Evolutionary conservation across 2,888 invertebrate genomes (phyloP), one percentile per base, ranked within the genome.

Genomic region (Mamestra brassicae): DNA sequence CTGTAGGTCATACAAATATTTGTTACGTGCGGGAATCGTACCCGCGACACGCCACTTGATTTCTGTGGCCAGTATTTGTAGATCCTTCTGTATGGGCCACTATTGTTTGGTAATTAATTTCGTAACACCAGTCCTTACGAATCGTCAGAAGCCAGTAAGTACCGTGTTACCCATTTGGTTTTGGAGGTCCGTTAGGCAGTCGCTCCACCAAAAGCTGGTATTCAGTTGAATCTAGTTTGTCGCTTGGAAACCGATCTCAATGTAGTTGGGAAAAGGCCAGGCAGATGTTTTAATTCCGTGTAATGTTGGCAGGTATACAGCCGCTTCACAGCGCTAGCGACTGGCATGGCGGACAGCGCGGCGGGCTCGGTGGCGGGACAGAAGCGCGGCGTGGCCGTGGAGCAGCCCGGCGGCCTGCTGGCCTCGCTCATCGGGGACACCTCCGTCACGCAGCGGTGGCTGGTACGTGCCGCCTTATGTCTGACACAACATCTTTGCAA

Each of bases 401-500:
- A 99, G 93, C 99, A 99, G 92, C 98, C 98, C 68, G 98, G 98
- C 63, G 99, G 99, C 4, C 95, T 99, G 76, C 97, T 99, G 72
- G 99, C 99, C 85, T 98, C 98, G 91, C 97, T 99, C 74, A 99
- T 99, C 85, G 99, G 99, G 0, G 99, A 99, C 94, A 99, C 99
- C 7, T 99, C 99, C 57, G 99, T 99, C 71, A 99, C 99, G 38
- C 99, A 99, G 93, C 97, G 99, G 89, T 99, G 99, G 99, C 99
- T 99, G 97, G 98, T 98, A 94, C 97, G 65, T 54, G 26, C n/a
- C 2, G 52, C 45, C 26, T 26, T 26, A 26, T 26, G 26, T 26
- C 26, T 26, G 26, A 26, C 26, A 26, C 26, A 26, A 26, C 26
- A 26, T 26, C 45, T 45, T 45, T 7, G 7, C 45, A 8, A 38